Percentiles rank a stretch among this genome's conserved stretches.
Evolutionary conservation across 1,140 invertebrate genomes (phyloP).

Genomic region (Drosophila watanabei): DNA sequence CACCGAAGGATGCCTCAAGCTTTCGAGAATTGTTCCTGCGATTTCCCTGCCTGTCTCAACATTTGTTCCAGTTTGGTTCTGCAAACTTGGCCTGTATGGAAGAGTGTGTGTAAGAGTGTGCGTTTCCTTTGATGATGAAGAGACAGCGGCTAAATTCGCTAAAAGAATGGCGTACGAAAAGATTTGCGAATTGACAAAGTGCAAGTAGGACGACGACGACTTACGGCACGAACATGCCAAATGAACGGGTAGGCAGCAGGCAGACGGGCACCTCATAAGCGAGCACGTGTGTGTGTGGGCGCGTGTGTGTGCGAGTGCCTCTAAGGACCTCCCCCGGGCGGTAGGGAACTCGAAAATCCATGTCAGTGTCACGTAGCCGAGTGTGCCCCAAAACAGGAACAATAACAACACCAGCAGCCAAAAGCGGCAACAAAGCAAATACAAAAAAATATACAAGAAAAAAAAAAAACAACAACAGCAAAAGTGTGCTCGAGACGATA

Average conservation of each 20-base stretch:
- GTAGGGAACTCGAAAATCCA: conserved; percentile 81
- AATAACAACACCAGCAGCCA: conserved; percentile 38
- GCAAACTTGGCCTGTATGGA: conserved; percentile 52
- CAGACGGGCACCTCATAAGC: conserved; percentile 38
- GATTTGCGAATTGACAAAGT: conserved; percentile 84
- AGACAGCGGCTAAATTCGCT: conserved; percentile 23
- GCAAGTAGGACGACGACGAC: conserved; percentile 57
- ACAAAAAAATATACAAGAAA: not conserved
- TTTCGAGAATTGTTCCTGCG: conserved; percentile 11
- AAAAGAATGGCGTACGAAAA: conserved; percentile 73
- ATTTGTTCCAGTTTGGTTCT: conserved; percentile 68
- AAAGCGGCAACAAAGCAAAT: conserved; percentile 32
- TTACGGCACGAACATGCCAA: conserved; percentile 39
- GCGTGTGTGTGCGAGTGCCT: conserved; percentile 27
- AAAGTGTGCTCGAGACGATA: conserved; percentile 48
- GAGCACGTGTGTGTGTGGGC: conserved; percentile 27
- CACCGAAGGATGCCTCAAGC: conserved; percentile 25
- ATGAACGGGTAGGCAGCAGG: conserved; percentile 50
- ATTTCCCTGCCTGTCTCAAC: conserved; percentile 39
- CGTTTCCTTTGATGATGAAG: conserved; percentile 71
- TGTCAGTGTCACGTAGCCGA: conserved; percentile 81
- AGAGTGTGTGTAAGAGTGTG: not conserved
- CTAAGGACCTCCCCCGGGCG: conserved; percentile 71
- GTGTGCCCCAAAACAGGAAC: conserved; percentile 63
- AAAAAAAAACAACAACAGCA: conserved; percentile 41